Conservation (phyloP, 2,888 invertebrate genomes). For the Pediacus dermestoides region DNA sequence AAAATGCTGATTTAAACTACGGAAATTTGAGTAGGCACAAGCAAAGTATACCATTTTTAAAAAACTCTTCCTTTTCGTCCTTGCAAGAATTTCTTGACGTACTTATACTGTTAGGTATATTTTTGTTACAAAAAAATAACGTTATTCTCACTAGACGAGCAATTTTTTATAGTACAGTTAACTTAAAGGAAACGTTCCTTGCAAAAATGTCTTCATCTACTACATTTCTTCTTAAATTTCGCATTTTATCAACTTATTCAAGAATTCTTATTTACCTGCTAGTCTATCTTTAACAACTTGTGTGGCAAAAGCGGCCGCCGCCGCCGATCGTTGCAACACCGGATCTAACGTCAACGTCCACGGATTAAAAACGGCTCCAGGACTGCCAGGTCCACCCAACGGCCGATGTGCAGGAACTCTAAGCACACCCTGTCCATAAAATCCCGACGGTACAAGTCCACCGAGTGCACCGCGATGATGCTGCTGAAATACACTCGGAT, state of each 20-base stretch:
- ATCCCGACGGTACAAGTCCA: constrained; percentile 47
- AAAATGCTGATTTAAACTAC: too few species aligned
- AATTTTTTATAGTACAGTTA: constrained; percentile 8
- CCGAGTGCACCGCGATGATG: constrained; percentile 40
- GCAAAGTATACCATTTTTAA: too few species aligned
- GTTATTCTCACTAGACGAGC: too few species aligned
- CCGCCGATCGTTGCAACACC: constrained; percentile 63
- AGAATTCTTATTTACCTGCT: constrained; percentile 65
- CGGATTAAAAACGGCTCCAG: constrained; percentile 45
- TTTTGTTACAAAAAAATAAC: too few species aligned
- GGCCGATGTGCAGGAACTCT: constrained; percentile 79
- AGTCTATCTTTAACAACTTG: constrained; percentile 80
- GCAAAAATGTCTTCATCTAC: too few species aligned
- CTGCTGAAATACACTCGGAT: constrained; percentile 37
- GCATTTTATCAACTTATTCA: too few species aligned
- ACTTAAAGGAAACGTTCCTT: not conserved
- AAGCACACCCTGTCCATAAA: constrained; percentile 68
- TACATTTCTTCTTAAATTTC: too few species aligned
- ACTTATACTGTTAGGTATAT: too few species aligned
- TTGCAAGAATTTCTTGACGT: too few species aligned
- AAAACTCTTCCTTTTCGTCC: too few species aligned
- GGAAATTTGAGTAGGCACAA: too few species aligned
- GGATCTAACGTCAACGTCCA: constrained; percentile 58
- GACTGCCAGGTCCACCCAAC: constrained; percentile 53
- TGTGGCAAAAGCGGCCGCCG: constrained; percentile 71